A percentile compares a stretch with the other conserved stretches of the same genome.
phyloP scores from a whole-genome alignment of 1,140 invertebrate genomes.

The Diabrotica virgifera region DNA sequence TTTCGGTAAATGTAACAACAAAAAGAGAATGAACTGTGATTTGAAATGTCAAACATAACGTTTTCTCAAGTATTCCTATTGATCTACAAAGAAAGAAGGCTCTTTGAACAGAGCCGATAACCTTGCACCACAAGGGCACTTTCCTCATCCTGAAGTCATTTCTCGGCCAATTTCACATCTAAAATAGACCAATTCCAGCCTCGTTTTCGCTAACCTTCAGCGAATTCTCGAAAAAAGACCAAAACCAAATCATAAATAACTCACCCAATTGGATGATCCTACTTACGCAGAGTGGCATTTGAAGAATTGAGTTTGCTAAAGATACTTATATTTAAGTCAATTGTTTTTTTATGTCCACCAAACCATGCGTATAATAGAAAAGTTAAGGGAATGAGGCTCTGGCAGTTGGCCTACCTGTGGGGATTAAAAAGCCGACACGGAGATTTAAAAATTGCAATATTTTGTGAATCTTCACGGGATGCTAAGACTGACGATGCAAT shows the following conservation, averaged over 20 bases:
- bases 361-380: slow-evolving; percentile 1
- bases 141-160: too few relatives aligned
- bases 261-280: slow-evolving; percentile 2
- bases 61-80: too few relatives aligned
- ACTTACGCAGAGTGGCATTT: neutral
- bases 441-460: neutral
- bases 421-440: neutral
- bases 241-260: neutral
- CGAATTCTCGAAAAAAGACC: neutral
- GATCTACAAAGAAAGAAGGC: too few relatives aligned
- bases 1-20: too few relatives aligned
- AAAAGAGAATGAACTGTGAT: too few relatives aligned
- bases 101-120: too few relatives aligned
- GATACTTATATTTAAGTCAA: neutral
- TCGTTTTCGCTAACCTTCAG: too few relatives aligned
- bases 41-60: too few relatives aligned
- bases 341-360: neutral
- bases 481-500: too few relatives aligned
- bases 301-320: neutral
- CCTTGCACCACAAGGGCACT: too few relatives aligned
- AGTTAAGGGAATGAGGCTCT: neutral
- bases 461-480: neutral
- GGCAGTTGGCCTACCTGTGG: neutral
- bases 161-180: too few relatives aligned
- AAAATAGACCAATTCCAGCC: too few relatives aligned